Evolutionary conservation across 2,888 invertebrate genomes (phyloP), one percentile per base, ranked within the genome.

Genomic region (Trimorus sp.): DNA sequence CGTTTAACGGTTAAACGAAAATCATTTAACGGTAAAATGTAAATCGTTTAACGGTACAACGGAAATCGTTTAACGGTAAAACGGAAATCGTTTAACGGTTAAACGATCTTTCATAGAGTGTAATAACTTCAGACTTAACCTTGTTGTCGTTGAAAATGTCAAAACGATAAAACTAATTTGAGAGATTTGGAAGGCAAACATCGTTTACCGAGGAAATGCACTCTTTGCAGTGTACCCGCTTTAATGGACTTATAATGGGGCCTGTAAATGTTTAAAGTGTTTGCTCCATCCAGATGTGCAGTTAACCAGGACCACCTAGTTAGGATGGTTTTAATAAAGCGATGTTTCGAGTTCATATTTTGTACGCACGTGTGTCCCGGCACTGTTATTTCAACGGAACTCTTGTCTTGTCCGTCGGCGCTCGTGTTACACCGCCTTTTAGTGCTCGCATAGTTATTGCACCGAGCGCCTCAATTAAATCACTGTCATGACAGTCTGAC

Each of bases 281-380:
- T 79, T 69, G 79, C 69, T 71, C 79, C 77, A 60, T 77, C 79
- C 83, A 83, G 83, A 83, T 83, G 83, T 45, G 62, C 73, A 58
- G 40, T 59, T 75, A 76, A 76, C 59, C 62, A 59, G 68, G 83
- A 79, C 83, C 83, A 83, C 83, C 83, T 79, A 83, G 76, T 63
- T 59, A 54, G 83, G 63, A 51, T 65, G 56, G 75, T 79, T 82
- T 75, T 73, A 79, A 82, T 82, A 79, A 79, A 82, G 75, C 78
- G 71, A 79, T 68, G 75, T 62, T 68, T 71, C 74, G 38, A 82
- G 82, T 82, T 79, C 68, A 79, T 82, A 79, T 82, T 82, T 62
- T 70, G 78, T 70, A 68, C 70, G 80, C 74, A 69, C 74, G 65
- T 79, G 75, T 70, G 40, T 40, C 2, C 38, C n/a, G 66, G 68